These are phyloP conservation scores for Drosophila prolongata DNA, from an alignment of 2,888 invertebrate genomes.

Conservation along the genomic window DNA sequence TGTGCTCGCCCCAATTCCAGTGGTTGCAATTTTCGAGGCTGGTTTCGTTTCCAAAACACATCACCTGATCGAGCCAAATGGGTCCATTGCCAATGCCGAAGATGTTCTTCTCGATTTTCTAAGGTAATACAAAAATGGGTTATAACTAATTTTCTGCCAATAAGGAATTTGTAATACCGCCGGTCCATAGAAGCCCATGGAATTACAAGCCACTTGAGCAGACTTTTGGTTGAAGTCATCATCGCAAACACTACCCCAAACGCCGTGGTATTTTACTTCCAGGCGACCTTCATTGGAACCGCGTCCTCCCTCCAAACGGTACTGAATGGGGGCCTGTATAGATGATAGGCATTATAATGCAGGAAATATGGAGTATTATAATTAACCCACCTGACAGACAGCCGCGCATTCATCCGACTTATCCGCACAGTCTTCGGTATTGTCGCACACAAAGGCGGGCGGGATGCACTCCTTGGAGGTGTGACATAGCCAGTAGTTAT, in stretches of 20 bases:
- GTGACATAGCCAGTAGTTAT: conserved; percentile 88
- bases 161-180: conserved; percentile 68
- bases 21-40: conserved; percentile 88
- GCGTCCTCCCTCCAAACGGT: conserved; percentile 87
- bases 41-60: conserved; percentile 89
- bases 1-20: conserved; percentile 89
- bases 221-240: conserved; percentile 89
- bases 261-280: conserved; percentile 88
- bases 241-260: conserved; percentile 92
- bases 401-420: conserved; percentile 87
- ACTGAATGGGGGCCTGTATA: conserved; percentile 84
- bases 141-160: not conserved
- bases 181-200: conserved; percentile 86
- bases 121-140: not conserved
- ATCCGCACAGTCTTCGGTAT: conserved; percentile 88
- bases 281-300: conserved; percentile 87
- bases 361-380: not conserved
- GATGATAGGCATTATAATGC: too few species aligned
- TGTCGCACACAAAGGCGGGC: conserved; percentile 88
- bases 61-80: conserved; percentile 90
- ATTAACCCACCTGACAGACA: conserved; percentile 86
- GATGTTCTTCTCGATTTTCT: conserved; percentile 81
- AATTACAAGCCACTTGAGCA: conserved; percentile 87
- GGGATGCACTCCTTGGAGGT: conserved; percentile 87
- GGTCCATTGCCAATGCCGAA: conserved; percentile 86